These are phyloP conservation scores for Trididemnum clinides DNA, from an alignment of 23 tunicate species.

Conservation along the genomic window DNA sequence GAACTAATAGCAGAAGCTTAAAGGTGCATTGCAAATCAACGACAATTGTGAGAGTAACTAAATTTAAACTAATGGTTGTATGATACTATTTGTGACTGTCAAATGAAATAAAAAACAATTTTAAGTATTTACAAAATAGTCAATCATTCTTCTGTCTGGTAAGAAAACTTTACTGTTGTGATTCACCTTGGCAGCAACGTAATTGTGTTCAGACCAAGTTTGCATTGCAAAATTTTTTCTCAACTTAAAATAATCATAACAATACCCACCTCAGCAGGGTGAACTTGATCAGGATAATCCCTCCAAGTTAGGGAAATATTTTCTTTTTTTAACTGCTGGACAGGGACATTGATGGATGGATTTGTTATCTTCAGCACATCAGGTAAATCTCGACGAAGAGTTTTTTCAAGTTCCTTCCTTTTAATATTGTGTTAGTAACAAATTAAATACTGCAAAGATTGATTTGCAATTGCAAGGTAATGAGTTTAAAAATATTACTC, in stretches of 20 bases:
- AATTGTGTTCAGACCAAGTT: no score
- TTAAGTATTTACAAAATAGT: not conserved
- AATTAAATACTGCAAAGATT: no score
- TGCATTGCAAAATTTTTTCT: no score
- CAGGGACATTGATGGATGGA: not conserved
- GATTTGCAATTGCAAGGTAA: not conserved
- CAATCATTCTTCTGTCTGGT: not conserved
- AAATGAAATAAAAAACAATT: not conserved
- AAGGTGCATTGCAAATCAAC: no score
- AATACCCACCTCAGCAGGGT: conserved; percentile 77
- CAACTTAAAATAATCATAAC: no score
- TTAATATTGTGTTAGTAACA: not conserved
- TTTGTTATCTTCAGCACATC: conserved; percentile 34
- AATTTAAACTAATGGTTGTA: no score
- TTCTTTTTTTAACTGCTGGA: conserved; percentile 28
- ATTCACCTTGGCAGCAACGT: no score
- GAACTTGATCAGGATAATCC: conserved; percentile 52
- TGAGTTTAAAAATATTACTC: no score
- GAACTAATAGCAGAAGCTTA: not conserved
- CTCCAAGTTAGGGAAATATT: conserved; percentile 56
- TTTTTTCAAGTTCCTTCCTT: conserved; percentile 51
- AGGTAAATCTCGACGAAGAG: conserved; percentile 74
- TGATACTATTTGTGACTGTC: no score
- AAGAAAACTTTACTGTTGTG: no score
- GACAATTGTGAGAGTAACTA: no score